Evolutionary conservation across 2,113 vertebrate genomes (phyloP).

Genomic region (Cavia porcellus): DNA sequence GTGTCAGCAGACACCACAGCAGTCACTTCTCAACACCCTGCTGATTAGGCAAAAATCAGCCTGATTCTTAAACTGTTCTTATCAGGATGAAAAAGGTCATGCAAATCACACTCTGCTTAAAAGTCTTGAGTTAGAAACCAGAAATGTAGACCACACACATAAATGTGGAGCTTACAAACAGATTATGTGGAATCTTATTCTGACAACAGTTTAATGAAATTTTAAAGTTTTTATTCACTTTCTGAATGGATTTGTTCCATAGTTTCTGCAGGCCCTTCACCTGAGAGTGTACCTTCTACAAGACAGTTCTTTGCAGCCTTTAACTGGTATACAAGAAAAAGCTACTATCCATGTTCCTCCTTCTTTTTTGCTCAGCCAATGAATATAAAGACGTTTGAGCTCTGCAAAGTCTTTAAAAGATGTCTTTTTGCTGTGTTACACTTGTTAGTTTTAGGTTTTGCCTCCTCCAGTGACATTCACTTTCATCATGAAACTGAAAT

Average conservation of each 20-base stretch:
- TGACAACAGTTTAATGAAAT: not conserved
- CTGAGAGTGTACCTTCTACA: not conserved
- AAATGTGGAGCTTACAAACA: constrained; percentile 53
- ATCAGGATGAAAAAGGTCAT: constrained; percentile 74
- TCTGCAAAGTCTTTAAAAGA: not conserved
- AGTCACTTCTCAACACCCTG: constrained; percentile 72
- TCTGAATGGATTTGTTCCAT: not conserved
- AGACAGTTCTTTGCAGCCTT: not conserved
- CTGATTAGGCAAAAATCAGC: constrained; percentile 76
- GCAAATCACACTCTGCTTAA: constrained; percentile 57
- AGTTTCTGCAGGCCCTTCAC: not conserved
- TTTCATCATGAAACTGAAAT: not conserved
- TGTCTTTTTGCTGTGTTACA: not conserved
- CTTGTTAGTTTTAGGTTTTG: not conserved
- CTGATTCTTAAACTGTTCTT: constrained; percentile 74
- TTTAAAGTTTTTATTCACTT: not conserved
- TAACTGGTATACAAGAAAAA: not conserved
- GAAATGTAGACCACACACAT: constrained; percentile 38
- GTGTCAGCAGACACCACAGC: constrained; percentile 73
- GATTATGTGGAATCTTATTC: not conserved
- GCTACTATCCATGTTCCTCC: not conserved
- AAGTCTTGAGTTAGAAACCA: constrained; percentile 43
- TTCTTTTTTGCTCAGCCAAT: not conserved
- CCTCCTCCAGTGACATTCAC: not conserved
- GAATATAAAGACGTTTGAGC: not conserved